Conservation (phyloP, 2,797 vertebrate genomes). For the Rhyacichthys aspro region DNA sequence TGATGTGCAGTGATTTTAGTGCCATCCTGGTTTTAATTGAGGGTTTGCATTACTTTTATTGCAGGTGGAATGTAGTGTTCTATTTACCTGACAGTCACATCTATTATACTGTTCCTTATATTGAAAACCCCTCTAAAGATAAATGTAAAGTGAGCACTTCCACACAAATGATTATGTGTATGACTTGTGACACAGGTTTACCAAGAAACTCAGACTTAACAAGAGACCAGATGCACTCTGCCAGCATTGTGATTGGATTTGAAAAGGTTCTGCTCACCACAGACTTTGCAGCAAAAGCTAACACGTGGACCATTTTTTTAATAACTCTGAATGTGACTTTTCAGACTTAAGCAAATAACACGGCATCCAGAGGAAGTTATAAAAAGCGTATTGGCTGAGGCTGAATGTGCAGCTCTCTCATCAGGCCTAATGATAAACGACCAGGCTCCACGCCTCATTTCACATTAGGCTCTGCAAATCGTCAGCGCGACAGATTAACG, state of each 20-base stretch:
- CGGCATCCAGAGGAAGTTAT: constrained; percentile 2
- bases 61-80: too few species aligned
- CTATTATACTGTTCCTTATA: too few species aligned
- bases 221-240: background rate
- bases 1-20: too few species aligned
- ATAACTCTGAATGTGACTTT: constrained; percentile 5
- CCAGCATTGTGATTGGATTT: background rate
- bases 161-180: too few species aligned
- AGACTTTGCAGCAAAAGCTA: background rate
- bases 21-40: too few species aligned
- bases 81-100: too few species aligned
- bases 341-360: background rate
- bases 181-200: too few species aligned
- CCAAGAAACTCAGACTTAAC: too few species aligned
- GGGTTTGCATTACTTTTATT: too few species aligned
- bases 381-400: constrained; percentile 21
- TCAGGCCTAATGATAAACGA: constrained; percentile 56
- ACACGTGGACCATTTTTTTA: background rate
- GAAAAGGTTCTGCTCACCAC: background rate
- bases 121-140: too few species aligned
- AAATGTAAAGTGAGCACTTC: too few species aligned
- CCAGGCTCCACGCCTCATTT: constrained; percentile 67
- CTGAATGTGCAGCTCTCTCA: constrained; percentile 30
- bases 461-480: constrained; percentile 63
- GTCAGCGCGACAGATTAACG: constrained; percentile 62